Evolutionary conservation across 2,113 vertebrate species (phyloP).

Genomic region (Beaufortia kweichowensis): DNA sequence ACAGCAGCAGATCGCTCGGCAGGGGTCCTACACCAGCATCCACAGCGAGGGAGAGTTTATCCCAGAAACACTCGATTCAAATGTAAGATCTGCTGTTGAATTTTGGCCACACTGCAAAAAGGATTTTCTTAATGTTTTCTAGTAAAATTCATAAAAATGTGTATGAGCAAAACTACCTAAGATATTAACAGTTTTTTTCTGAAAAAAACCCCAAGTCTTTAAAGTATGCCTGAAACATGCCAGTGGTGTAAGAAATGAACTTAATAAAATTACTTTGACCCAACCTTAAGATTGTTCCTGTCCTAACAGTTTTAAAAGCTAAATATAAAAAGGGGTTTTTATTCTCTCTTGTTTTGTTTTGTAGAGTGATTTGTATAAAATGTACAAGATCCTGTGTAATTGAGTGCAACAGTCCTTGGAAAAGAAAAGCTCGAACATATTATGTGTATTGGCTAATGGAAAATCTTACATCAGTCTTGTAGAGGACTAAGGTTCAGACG

Average conservation of each 20-base stretch:
- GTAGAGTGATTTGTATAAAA: neutral
- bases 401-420: neutral
- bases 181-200: too few species aligned
- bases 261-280: too few species aligned
- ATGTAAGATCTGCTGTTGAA: constrained; percentile 68
- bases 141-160: too few species aligned
- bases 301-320: neutral
- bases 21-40: constrained; percentile 91
- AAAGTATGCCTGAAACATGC: too few species aligned
- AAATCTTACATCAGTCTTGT: constrained; percentile 16
- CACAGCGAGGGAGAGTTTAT: constrained; percentile 93
- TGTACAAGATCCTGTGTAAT: neutral
- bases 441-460: constrained; percentile 16
- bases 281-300: neutral
- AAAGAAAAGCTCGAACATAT: neutral
- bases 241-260: too few species aligned
- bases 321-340: neutral
- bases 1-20: constrained; percentile 90
- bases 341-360: neutral
- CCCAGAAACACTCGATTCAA: constrained; percentile 82
- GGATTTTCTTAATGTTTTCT: too few species aligned
- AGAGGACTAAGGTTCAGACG: constrained; percentile 8
- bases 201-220: too few species aligned
- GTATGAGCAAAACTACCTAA: too few species aligned
- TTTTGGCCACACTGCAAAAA: too few species aligned